Percentiles rank a stretch among this genome's conserved stretches.
These are phyloP conservation scores for Philaethria dido DNA, from an alignment of 2,888 invertebrate species.

Conservation along the genomic window DNA sequence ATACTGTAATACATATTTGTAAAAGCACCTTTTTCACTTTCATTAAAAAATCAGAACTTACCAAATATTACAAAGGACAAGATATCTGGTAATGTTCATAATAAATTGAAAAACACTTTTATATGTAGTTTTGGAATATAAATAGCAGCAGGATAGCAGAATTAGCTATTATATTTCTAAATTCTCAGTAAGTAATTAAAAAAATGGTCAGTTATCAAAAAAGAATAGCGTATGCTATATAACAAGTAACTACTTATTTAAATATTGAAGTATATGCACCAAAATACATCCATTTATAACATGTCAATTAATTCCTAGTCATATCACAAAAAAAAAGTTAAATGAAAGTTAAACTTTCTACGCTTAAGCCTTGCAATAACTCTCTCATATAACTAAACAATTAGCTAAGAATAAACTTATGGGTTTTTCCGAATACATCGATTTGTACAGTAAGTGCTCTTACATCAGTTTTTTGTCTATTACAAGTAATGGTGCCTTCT, in stretches of 20 bases:
- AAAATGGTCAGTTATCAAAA: background rate
- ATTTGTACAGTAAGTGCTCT: constrained; percentile 89
- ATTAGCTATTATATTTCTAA: no score
- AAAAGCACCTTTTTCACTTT: background rate
- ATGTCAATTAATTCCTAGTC: constrained; percentile 20
- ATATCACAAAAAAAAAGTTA: constrained; percentile 34
- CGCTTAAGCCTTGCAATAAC: constrained; percentile 20
- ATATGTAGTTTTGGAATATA: background rate
- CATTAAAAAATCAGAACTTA: background rate
- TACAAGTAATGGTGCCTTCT: constrained; percentile 88
- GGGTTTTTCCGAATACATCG: constrained; percentile 84
- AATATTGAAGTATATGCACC: background rate
- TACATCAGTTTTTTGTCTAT: constrained; percentile 88
- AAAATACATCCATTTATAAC: background rate
- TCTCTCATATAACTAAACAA: background rate
- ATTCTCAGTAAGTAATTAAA: background rate
- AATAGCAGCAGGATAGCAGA: no score
- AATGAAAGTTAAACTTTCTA: constrained; percentile 41
- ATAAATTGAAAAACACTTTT: no score
- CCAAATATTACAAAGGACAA: no score
- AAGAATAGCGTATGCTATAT: background rate
- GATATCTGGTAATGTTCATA: no score
- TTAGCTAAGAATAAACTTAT: constrained; percentile 87
- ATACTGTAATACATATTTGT: constrained; percentile 6
- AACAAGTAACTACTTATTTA: background rate